Percentiles rank a stretch among this genome's conserved stretches.
These are phyloP conservation scores for Patella depressa DNA, from an alignment of 2,888 invertebrate genomes.

Conservation along the genomic window DNA sequence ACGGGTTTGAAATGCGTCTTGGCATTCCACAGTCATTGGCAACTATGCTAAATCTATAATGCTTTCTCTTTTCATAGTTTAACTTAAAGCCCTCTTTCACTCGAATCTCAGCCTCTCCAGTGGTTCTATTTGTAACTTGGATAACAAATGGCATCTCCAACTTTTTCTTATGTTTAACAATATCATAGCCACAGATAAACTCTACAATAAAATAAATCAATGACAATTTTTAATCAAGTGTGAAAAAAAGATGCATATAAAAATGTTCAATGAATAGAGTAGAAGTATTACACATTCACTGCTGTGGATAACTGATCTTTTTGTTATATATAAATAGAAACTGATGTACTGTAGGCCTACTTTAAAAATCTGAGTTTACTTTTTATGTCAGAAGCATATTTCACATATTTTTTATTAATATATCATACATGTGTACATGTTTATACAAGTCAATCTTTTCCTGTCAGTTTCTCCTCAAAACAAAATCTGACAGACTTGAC, in stretches of 20 bases:
- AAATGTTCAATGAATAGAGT: not conserved
- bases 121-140: conserved; percentile 54
- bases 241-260: not conserved
- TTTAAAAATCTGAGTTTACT: too few relatives aligned
- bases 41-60: conserved; percentile 95
- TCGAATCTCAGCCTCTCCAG: conserved; percentile 62
- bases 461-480: too few relatives aligned
- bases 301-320: too few relatives aligned
- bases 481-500: too few relatives aligned
- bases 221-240: too few relatives aligned
- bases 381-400: too few relatives aligned
- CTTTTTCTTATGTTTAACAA: conserved; percentile 41
- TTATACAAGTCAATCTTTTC: too few relatives aligned
- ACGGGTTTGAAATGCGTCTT: conserved; percentile 45
- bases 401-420: too few relatives aligned
- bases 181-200: conserved; percentile 64
- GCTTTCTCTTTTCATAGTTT: conserved; percentile 93
- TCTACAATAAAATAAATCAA: conserved; percentile 46
- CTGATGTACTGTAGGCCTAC: too few relatives aligned
- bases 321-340: too few relatives aligned
- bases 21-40: conserved; percentile 84
- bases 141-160: conserved; percentile 62
- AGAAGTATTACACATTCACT: too few relatives aligned
- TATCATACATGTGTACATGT: too few relatives aligned
- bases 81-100: conserved; percentile 74